Percentiles rank a stretch among this genome's conserved stretches.
phyloP scores from a whole-genome alignment of 2,113 vertebrate species.

The zebrafish (Danio rerio) region DNA sequence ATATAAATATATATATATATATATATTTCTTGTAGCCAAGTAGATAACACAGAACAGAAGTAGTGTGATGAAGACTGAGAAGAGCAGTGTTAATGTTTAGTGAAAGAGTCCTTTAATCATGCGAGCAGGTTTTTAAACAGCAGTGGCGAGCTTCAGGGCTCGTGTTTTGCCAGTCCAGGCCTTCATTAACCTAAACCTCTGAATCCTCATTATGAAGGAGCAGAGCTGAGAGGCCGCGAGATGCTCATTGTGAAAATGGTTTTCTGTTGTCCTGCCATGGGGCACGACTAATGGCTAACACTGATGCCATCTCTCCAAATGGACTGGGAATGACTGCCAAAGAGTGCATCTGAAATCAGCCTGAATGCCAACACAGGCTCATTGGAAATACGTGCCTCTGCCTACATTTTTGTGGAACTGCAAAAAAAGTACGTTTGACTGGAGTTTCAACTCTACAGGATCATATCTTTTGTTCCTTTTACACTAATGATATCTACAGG shows the following conservation, averaged over 20 bases:
- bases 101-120: slow-evolving; percentile 41
- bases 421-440: too few species aligned
- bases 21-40: too few species aligned
- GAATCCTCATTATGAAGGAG: slow-evolving; percentile 78
- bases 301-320: slow-evolving; percentile 70
- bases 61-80: neutral
- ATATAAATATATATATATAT: too few species aligned
- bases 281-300: slow-evolving; percentile 77
- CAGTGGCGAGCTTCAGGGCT: slow-evolving; percentile 61
- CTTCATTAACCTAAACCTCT: slow-evolving; percentile 76
- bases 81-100: neutral
- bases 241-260: slow-evolving; percentile 75
- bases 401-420: neutral
- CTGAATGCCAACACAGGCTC: slow-evolving; percentile 34
- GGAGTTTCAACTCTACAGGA: neutral
- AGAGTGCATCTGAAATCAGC: slow-evolving; percentile 50
- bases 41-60: too few species aligned
- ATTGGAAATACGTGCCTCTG: too few species aligned
- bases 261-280: slow-evolving; percentile 76
- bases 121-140: slow-evolving; percentile 63
- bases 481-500: too few species aligned
- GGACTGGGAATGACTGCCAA: slow-evolving; percentile 59
- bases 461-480: too few species aligned
- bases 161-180: slow-evolving; percentile 68
- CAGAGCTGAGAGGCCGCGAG: slow-evolving; percentile 74